Base-by-base conservation (phyloP, 2,888 invertebrate genomes). In the Mythimna lalbum region DNA sequence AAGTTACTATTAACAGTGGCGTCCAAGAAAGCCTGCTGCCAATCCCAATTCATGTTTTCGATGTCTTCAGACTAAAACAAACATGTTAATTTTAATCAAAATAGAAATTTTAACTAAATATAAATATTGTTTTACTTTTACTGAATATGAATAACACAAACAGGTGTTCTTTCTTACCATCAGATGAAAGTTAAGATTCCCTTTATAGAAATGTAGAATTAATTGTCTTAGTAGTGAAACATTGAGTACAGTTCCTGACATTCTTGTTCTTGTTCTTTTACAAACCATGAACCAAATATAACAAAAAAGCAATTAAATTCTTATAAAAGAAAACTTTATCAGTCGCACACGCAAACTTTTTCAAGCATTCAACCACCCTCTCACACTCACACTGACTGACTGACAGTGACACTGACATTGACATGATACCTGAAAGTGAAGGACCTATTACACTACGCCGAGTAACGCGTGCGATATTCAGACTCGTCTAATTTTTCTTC, bases 1-100 rank as follows among this genome's bases (percentile, higher is more conserved):
- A 97, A 84, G 10, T 93, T 80, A 80, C 94, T 96, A 55, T 96
- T 92, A 14, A 97, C 91, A 17, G 98, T 98, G 59, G 90, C 89
- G 21, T 96, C 90, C 17, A 98, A 85, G 63, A 98, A 94, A 59
- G 85, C 80, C 80, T 96, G 93, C 90, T 98, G 98, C 63, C 92
- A 90, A n/a, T 94, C 92, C 96, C 96, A 96, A 43, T 88, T 88
- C 78, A 96, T 87, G 27, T 67, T 43, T 68, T 86, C 66, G n/a
- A 92, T 73, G 60, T 93, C 90, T 52, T 89, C 78, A 1, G 77
- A 49, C 95, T 95, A 82, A 71, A 94, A 93, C 19, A 69, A 47
- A 68, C 33, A 64, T 27, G 12, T 5, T 6, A 36, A 17, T 23
- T 21, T 50, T 6, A 17, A 33, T 2, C 0, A 47, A 19, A 62